A percentile compares a stretch with the other conserved stretches of the same genome.
Evolutionary conservation across 2,113 vertebrate genomes (phyloP).

Genomic region (Strix uralensis): DNA sequence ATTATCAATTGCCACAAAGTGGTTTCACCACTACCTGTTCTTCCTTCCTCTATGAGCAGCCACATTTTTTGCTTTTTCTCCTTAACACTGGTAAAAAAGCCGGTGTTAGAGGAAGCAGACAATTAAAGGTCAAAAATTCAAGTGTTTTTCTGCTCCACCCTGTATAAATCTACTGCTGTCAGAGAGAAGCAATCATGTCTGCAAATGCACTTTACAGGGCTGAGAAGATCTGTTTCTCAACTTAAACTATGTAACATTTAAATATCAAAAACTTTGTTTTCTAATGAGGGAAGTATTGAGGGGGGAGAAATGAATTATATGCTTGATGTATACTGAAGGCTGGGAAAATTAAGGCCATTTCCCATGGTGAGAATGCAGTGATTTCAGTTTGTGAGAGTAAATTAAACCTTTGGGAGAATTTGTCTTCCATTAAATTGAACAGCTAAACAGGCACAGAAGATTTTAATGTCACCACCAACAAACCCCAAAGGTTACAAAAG

Average conservation of each 20-base stretch:
- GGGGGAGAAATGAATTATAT: conserved; percentile 77
- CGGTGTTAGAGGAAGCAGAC: conserved; percentile 33
- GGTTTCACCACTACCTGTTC: background rate
- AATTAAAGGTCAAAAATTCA: conserved; percentile 69
- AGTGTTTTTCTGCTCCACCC: conserved; percentile 37
- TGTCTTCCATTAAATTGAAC: conserved; percentile 80
- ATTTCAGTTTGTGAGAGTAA: conserved; percentile 78
- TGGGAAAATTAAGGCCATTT: conserved; percentile 78
- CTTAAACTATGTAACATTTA: conserved; percentile 73
- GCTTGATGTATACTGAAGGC: conserved; percentile 76
- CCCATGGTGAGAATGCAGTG: conserved; percentile 74
- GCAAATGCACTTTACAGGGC: conserved; percentile 43
- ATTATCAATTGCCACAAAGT: background rate
- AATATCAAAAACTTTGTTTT: conserved; percentile 78
- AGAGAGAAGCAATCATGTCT: conserved; percentile 49
- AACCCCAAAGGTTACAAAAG: conserved; percentile 72
- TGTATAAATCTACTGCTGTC: conserved; percentile 42
- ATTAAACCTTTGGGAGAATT: conserved; percentile 80
- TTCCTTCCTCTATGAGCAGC: background rate
- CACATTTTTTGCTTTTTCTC: background rate
- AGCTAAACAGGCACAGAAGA: conserved; percentile 78
- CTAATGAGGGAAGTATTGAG: conserved; percentile 69
- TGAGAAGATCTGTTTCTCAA: conserved; percentile 21
- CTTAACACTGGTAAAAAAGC: background rate
- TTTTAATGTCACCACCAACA: conserved; percentile 73